Evolutionary conservation across 2,113 vertebrate species (phyloP).

Genomic region (Ahaetulla prasina): DNA sequence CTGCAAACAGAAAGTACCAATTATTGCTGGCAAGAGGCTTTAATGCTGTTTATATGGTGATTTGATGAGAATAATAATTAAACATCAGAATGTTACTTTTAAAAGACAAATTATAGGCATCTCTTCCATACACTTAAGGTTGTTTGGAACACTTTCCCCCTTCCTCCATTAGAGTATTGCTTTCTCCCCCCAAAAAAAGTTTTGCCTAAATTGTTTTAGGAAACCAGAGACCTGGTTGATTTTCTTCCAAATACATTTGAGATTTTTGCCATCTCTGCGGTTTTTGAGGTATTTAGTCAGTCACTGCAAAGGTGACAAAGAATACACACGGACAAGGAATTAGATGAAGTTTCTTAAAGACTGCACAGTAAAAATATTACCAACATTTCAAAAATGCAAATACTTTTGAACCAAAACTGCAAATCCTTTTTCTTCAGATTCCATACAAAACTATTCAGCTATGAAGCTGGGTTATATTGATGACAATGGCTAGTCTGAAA

Average conservation of each 20-base stretch:
- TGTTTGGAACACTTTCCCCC: constrained; percentile 22
- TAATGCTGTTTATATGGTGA: constrained; percentile 36
- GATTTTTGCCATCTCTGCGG: not conserved
- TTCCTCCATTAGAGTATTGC: constrained; percentile 10
- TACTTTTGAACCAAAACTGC: accelerated
- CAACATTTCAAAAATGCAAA: not conserved
- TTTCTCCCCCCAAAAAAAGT: constrained; percentile 5
- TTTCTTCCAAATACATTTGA: not conserved
- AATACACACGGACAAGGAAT: not conserved
- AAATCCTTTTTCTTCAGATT: not conserved
- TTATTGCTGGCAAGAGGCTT: constrained; percentile 38
- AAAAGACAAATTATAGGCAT: constrained; percentile 39
- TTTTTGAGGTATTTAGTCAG: not conserved
- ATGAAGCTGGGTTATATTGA: accelerated
- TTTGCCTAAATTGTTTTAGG: constrained; percentile 25
- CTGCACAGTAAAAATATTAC: not conserved
- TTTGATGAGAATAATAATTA: constrained; percentile 48
- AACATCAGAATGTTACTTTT: constrained; percentile 39
- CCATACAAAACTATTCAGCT: not conserved
- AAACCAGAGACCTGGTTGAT: not conserved
- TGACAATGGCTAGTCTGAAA: not conserved
- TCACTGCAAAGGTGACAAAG: not conserved
- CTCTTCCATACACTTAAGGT: constrained; percentile 29
- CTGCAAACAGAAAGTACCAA: constrained; percentile 21
- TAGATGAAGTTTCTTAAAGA: not conserved